phyloP scores from a whole-genome alignment of 2,888 invertebrate species.

The Rhodophaea formosa region DNA sequence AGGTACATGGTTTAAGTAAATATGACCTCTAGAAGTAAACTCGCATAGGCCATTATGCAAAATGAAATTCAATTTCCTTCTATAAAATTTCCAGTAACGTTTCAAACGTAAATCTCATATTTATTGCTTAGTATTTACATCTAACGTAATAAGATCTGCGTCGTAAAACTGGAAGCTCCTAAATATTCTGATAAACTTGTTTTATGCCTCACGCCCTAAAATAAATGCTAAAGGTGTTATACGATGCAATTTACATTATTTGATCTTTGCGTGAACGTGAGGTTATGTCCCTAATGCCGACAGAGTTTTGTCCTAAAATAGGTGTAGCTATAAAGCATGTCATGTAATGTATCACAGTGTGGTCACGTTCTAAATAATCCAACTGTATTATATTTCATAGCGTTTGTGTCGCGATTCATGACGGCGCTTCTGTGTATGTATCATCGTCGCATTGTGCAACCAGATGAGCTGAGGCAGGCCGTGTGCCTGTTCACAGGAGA shows the following conservation, averaged over 20 bases:
- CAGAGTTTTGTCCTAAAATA: constrained; percentile 40
- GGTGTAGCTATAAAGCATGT: constrained; percentile 41
- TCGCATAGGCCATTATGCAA: background rate
- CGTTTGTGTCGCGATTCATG: constrained; percentile 60
- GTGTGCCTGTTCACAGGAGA: constrained; percentile 59
- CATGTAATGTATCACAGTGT: constrained; percentile 54
- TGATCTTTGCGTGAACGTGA: constrained; percentile 1
- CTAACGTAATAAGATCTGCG: constrained; percentile 25
- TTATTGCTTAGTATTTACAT: constrained; percentile 21
- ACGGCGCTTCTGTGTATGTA: constrained; percentile 56
- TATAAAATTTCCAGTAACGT: constrained; percentile 17
- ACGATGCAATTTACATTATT: constrained; percentile 17
- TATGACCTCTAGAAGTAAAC: constrained; percentile 2
- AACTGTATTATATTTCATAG: constrained; percentile 65
- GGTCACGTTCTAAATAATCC: constrained; percentile 72
- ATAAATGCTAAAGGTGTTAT: constrained; percentile 17
- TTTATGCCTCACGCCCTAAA: constrained; percentile 22
- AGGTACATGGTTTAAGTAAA: background rate
- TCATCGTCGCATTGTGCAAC: constrained; percentile 62
- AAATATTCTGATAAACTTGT: constrained; percentile 29
- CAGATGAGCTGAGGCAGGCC: constrained; percentile 50
- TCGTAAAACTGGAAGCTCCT: constrained; percentile 37
- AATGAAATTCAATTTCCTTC: constrained; percentile 14
- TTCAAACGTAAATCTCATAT: constrained; percentile 15
- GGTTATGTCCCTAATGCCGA: background rate